These are phyloP conservation scores for Cosmorhoe ocellata DNA, from an alignment of 2,888 invertebrate genomes.

Conservation along the genomic window DNA sequence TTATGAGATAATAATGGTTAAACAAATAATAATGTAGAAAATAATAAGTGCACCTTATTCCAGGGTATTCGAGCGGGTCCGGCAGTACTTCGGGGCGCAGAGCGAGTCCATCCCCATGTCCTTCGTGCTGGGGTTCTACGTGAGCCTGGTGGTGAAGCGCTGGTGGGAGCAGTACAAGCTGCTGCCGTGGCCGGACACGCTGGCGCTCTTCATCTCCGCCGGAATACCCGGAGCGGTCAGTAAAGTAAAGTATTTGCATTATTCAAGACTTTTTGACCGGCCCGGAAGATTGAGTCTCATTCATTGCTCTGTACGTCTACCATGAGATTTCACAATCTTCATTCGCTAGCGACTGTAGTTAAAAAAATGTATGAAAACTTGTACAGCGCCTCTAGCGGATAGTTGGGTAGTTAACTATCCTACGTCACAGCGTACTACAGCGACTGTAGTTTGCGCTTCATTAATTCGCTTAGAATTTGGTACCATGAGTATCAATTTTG, in stretches of 20 bases:
- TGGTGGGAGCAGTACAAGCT: slow-evolving; percentile 98
- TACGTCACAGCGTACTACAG: too few species aligned
- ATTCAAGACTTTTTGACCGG: slow-evolving; percentile 3
- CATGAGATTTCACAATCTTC: too few species aligned
- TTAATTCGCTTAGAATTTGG: too few species aligned
- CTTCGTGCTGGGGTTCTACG: slow-evolving; percentile 97
- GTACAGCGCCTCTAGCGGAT: too few species aligned
- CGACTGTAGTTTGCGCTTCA: too few species aligned
- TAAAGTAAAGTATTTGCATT: slow-evolving; percentile 62
- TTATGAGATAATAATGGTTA: too few species aligned
- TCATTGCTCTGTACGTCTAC: too few species aligned
- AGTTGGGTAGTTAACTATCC: too few species aligned
- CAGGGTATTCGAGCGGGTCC: slow-evolving; percentile 94
- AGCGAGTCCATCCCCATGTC: slow-evolving; percentile 96
- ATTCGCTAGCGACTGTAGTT: too few species aligned
- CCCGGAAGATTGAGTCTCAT: background rate
- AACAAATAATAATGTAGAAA: too few species aligned
- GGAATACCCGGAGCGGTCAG: slow-evolving; percentile 95
- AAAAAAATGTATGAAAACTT: too few species aligned
- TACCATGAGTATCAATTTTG: too few species aligned
- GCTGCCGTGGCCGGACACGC: slow-evolving; percentile 96
- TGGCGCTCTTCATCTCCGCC: slow-evolving; percentile 95
- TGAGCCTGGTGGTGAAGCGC: slow-evolving; percentile 93
- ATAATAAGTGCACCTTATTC: background rate
- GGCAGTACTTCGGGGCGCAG: slow-evolving; percentile 92